These are phyloP conservation scores for Pinctada fucata DNA, from an alignment of 2,888 invertebrate genomes.

Conservation along the genomic window DNA sequence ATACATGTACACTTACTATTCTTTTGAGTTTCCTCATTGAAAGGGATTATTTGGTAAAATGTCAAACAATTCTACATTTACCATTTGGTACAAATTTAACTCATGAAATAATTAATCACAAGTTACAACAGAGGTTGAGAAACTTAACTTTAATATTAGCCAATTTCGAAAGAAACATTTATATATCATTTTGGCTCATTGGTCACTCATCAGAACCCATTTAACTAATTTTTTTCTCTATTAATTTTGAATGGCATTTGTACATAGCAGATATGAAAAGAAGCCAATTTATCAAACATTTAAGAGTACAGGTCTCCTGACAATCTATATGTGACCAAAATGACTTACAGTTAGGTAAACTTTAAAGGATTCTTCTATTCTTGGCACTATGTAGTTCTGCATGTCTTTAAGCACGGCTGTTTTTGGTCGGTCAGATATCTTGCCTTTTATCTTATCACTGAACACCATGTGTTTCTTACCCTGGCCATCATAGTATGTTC, in stretches of 20 bases:
- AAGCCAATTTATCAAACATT: no score
- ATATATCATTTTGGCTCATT: no score
- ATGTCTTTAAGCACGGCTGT: conserved; percentile 69
- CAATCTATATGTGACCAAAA: no score
- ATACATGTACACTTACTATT: neutral
- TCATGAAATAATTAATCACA: neutral
- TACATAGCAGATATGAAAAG: no score
- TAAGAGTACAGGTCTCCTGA: no score
- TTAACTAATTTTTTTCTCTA: no score
- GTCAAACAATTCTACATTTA: neutral
- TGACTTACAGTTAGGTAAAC: conserved; percentile 68
- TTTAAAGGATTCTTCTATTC: conserved; percentile 71
- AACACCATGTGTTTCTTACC: conserved; percentile 66
- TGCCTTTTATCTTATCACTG: conserved; percentile 62
- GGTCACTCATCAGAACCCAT: no score
- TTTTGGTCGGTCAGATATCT: conserved; percentile 71
- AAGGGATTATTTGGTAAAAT: neutral
- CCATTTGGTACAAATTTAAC: neutral
- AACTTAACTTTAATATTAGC: no score
- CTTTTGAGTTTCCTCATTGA: neutral
- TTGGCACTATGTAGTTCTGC: conserved; percentile 62
- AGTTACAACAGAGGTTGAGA: no score
- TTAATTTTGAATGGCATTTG: no score
- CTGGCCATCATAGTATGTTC: conserved; percentile 71
- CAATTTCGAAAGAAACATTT: no score